These are phyloP conservation scores for Drosophila murphyi DNA, from an alignment of 1,140 invertebrate species.

Conservation along the genomic window DNA sequence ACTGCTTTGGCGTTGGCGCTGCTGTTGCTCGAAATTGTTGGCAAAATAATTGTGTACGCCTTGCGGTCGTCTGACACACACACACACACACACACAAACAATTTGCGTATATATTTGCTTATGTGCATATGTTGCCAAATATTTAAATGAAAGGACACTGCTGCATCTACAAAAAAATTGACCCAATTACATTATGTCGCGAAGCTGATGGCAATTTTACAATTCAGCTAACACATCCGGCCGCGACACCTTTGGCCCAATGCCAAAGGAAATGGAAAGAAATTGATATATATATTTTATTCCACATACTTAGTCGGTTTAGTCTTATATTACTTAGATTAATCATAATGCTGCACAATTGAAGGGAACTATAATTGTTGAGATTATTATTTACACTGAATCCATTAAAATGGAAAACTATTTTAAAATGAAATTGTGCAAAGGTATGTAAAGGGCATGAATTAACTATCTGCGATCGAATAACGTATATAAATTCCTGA, in stretches of 20 bases:
- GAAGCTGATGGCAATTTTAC: conserved; percentile 74
- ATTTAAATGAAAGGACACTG: conserved; percentile 55
- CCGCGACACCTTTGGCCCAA: conserved; percentile 63
- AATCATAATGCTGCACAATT: too few relatives aligned
- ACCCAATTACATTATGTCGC: conserved; percentile 74
- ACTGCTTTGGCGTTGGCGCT: conserved; percentile 24
- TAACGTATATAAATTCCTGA: too few relatives aligned
- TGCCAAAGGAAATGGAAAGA: conserved; percentile 46
- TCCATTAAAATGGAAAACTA: too few relatives aligned
- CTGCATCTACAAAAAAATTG: conserved; percentile 52
- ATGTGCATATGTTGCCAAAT: conserved; percentile 48
- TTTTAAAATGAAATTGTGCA: too few relatives aligned
- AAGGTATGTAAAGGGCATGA: too few relatives aligned
- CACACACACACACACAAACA: conserved; percentile 19
- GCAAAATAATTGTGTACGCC: conserved; percentile 76
- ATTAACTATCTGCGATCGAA: too few relatives aligned
- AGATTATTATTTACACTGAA: too few relatives aligned
- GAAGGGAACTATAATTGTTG: too few relatives aligned
- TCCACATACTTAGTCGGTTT: conserved; percentile 11
- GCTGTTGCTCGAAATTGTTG: conserved; percentile 59
- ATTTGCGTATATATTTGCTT: not conserved
- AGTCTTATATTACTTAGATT: not conserved
- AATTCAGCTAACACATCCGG: conserved; percentile 59
- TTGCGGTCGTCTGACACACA: conserved; percentile 59
- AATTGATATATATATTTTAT: conserved; percentile 20